Evolutionary conservation across 2,797 vertebrate species (phyloP), one percentile per base, ranked within the genome.

Genomic region (Rallus crepitans): DNA sequence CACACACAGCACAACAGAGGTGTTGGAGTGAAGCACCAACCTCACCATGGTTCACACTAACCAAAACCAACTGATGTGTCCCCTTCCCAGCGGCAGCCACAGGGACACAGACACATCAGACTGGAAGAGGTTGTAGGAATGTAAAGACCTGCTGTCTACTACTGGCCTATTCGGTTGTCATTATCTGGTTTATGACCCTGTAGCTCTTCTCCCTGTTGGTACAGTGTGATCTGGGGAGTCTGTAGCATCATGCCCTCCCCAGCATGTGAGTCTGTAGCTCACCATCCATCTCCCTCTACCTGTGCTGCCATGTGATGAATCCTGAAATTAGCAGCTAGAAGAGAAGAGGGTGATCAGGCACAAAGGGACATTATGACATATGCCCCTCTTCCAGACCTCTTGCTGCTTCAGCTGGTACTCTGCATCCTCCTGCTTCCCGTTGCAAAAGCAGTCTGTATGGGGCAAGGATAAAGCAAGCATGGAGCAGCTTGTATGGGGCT

Each of bases 1-100:
- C 4, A 2, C 18, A 3, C 23, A 16, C 0, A 0, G 39, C 10
- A 24, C 27, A 52, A 5, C 39, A 33, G 64, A 89, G 28, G 15
- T 27, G 12, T 42, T 3, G 0, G 24, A 70, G 8, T 3, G 18
- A 82, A 77, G 16, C 30, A 55, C 16, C 45, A 40, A 20, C 18
- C 4, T 1, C 15, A 9, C 31, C 31, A 65, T 56, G 17, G 15
- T 53, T 53, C 1, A 1, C 23, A 20, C 37, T 63, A 52, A 69
- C 20, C 28, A 70, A 82, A 82, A 14, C 13, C 25, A 35, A 20
- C 3, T 15, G 61, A 23, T 0, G 0, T 21, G 40, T 45, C 31
- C 56, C 45, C 31, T 57, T 85, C 45, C 65, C 39, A 40, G 35
- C 31, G 27, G 33, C 27, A 18, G 27, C 42, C 31, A 48, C 15